Evolutionary conservation across 2,888 invertebrate genomes (phyloP).

Genomic region (Drosophila monieri): DNA sequence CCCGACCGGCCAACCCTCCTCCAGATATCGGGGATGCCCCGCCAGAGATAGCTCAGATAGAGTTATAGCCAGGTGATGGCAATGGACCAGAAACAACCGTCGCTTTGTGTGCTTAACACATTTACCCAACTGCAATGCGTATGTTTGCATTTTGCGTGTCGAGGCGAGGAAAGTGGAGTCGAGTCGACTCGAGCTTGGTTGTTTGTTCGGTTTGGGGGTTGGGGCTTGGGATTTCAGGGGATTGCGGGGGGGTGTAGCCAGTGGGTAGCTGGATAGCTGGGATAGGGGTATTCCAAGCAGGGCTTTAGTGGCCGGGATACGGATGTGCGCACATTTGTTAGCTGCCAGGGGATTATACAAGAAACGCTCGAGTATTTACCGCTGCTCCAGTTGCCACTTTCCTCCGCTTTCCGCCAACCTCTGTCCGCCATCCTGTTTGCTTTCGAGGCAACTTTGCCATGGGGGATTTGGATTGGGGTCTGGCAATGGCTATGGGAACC

Average conservation of each 20-base stretch:
- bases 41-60: conserved; percentile 45
- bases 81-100: conserved; percentile 57
- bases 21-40: conserved; percentile 24
- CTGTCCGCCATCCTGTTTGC: conserved; percentile 40
- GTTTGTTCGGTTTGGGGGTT: background rate
- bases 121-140: conserved; percentile 71
- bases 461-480: conserved; percentile 42
- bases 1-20: background rate
- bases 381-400: conserved; percentile 26
- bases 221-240: conserved; percentile 11
- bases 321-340: conserved; percentile 73
- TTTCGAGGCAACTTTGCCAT: conserved; percentile 45
- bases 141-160: conserved; percentile 66
- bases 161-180: conserved; percentile 32
- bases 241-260: conserved; percentile 28
- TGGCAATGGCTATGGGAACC: conserved; percentile 23
- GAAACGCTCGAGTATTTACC: conserved; percentile 67
- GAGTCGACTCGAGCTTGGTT: conserved; percentile 16
- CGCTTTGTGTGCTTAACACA: conserved; percentile 63
- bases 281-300: conserved; percentile 25
- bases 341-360: conserved; percentile 71
- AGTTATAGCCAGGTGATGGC: conserved; percentile 68
- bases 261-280: background rate
- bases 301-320: conserved; percentile 57
- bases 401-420: background rate